These are phyloP conservation scores for Dasyurus viverrinus DNA, from an alignment of 2,113 vertebrate species.

Conservation along the genomic window DNA sequence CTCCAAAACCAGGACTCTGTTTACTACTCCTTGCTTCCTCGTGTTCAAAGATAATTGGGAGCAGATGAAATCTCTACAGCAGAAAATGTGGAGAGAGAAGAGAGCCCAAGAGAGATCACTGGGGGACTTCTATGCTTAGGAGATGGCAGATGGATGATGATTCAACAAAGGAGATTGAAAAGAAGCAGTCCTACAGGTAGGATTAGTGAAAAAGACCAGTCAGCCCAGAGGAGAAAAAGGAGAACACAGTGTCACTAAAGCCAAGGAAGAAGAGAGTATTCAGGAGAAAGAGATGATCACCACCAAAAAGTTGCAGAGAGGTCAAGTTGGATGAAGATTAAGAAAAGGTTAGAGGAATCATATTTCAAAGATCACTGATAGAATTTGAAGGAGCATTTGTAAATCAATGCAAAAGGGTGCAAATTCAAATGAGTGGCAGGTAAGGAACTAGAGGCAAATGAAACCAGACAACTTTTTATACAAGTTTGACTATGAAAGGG, in stretches of 20 bases:
- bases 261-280: not conserved
- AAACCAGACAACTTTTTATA: not conserved
- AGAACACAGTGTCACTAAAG: not conserved
- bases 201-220: not conserved
- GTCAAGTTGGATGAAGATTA: not conserved
- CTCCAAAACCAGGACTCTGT: fast-evolving
- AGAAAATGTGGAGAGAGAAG: not conserved
- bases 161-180: not conserved
- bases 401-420: not conserved
- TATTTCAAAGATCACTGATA: not conserved
- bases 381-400: not conserved
- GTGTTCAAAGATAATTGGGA: not conserved
- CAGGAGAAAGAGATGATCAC: not conserved
- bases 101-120: not conserved
- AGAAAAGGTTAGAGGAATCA: not conserved
- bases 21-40: not conserved
- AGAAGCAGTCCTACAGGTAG: not conserved
- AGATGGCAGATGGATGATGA: not conserved
- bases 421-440: not conserved
- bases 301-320: not conserved
- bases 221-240: not conserved
- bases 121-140: not conserved
- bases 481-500: not conserved
- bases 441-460: not conserved
- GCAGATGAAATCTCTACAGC: not conserved